Evolutionary conservation across 2,797 vertebrate species (phyloP).

Genomic region (Pygocentrus nattereri): DNA sequence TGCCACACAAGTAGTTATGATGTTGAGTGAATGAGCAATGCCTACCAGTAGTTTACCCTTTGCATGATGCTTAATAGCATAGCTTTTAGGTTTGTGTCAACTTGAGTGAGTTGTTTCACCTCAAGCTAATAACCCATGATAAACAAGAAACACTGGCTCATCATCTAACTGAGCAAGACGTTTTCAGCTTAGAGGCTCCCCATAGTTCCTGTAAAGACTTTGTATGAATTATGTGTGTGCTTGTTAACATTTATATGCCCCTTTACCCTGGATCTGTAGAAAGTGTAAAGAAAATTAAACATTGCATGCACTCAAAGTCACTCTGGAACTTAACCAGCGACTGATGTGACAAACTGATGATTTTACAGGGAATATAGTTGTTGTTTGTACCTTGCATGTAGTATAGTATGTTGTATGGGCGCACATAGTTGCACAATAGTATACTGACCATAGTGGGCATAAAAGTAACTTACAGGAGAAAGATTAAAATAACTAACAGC

Average conservation of each 20-base stretch:
- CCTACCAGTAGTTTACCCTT: not conserved
- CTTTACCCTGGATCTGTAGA: no score
- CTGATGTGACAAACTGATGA: not conserved
- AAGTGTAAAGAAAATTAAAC: not conserved
- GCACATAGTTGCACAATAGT: no score
- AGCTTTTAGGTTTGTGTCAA: not conserved
- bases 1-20: not conserved
- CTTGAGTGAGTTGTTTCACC: not conserved
- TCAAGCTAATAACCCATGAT: not conserved
- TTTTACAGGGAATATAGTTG: not conserved
- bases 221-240: not conserved
- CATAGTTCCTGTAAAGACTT: not conserved
- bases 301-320: no score
- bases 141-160: not conserved
- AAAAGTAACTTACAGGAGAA: no score
- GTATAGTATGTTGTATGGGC: no score
- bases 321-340: not conserved
- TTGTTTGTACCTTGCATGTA: no score
- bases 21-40: not conserved
- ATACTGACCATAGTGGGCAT: no score
- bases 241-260: not conserved
- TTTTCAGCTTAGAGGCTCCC: not conserved
- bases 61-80: not conserved
- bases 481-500: no score
- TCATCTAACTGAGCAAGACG: not conserved